phyloP scores from a whole-genome alignment of 2,797 vertebrate species.

The Falco columbarius region DNA sequence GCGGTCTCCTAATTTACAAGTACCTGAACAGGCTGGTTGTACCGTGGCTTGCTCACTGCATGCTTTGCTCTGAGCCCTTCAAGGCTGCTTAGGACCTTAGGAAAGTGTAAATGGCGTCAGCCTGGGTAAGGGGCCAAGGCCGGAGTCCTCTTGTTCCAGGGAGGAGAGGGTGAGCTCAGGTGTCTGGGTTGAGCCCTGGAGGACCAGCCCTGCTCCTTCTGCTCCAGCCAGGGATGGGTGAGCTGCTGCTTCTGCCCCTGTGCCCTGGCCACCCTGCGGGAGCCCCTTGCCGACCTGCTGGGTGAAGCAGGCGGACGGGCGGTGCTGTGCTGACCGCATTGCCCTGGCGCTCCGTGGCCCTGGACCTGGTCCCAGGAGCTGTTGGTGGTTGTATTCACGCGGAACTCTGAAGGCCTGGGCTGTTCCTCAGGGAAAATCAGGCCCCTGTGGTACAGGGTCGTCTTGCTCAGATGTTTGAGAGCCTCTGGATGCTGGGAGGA shows the following conservation, averaged over 20 bases:
- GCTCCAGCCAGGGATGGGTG: not conserved
- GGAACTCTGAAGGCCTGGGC: not conserved
- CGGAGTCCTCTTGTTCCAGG: not conserved
- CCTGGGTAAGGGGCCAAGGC: not conserved
- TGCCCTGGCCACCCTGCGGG: rapidly evolving
- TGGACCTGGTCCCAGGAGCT: not conserved
- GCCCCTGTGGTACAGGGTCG: not conserved
- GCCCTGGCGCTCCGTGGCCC: rapidly evolving
- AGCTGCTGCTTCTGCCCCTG: not conserved
- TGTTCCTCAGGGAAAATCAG: not conserved
- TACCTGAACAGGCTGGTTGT: not conserved
- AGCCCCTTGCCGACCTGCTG: not conserved
- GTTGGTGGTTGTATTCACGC: not conserved
- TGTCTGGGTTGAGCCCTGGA: not conserved
- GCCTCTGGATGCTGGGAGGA: not conserved
- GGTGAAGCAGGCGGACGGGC: not conserved
- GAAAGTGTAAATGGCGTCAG: not conserved
- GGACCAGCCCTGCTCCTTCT: not conserved
- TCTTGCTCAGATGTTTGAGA: not conserved
- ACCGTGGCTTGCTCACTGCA: rapidly evolving
- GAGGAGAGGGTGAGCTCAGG: not conserved
- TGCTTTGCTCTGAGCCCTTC: not conserved
- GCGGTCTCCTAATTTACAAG: not conserved
- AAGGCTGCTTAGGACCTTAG: not conserved
- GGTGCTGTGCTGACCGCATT: not conserved